Percentiles rank a stretch among this genome's conserved stretches.
phyloP scores from a whole-genome alignment of 2,888 invertebrate genomes.

The Conomelus anceps region DNA sequence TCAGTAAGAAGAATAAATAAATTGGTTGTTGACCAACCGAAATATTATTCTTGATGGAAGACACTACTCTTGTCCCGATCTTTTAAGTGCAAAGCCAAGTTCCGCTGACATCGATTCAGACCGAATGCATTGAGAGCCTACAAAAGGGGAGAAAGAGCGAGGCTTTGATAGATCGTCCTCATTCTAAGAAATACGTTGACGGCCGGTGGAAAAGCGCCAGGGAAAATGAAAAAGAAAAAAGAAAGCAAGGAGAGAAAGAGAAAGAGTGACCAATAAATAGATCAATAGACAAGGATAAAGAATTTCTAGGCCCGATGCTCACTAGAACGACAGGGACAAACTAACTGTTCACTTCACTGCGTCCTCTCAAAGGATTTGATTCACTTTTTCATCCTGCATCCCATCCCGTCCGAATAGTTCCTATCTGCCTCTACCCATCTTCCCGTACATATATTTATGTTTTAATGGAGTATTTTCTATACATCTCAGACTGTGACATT shows the following conservation, averaged over 20 bases:
- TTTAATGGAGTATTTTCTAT: not conserved
- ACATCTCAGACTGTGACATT: not conserved
- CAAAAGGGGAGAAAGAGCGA: not conserved
- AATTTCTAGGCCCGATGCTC: not conserved
- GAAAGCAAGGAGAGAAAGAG: not conserved
- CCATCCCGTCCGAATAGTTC: not conserved
- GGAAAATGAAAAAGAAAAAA: not conserved
- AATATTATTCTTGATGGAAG: not conserved
- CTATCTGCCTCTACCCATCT: too few species aligned
- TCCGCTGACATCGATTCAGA: not conserved
- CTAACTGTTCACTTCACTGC: too few species aligned
- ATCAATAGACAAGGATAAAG: not conserved
- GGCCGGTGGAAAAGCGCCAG: not conserved
- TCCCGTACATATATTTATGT: not conserved
- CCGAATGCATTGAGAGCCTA: not conserved
- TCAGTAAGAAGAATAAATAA: not conserved
- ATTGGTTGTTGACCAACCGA: not conserved
- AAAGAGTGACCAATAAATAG: not conserved
- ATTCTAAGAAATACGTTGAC: not conserved
- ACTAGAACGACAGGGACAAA: not conserved
- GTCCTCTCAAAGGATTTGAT: not conserved
- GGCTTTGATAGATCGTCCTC: not conserved
- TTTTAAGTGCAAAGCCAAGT: not conserved
- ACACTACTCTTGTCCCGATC: not conserved
- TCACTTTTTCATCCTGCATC: not conserved